A percentile compares a stretch with the other conserved stretches of the same genome.
phyloP scores from a whole-genome alignment of 2,113 vertebrate species.

The Xyrauchen texanus region DNA sequence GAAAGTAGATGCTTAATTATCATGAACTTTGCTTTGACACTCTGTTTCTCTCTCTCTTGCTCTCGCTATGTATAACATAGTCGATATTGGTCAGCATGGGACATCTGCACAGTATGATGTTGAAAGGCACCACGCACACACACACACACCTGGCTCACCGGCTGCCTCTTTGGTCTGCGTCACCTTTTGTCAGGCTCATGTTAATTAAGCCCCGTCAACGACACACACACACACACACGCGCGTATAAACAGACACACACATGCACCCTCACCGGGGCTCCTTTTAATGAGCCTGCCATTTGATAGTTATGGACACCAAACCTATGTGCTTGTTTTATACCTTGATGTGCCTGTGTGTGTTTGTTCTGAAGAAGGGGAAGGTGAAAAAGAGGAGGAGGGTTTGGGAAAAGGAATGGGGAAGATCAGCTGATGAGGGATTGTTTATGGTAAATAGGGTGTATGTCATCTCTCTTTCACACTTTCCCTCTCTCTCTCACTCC shows the following conservation, averaged over 20 bases:
- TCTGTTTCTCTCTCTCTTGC: background rate
- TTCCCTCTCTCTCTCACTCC: conserved; percentile 43
- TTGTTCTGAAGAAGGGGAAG: conserved; percentile 9
- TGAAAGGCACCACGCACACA: conserved; percentile 68
- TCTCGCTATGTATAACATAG: conserved; percentile 44
- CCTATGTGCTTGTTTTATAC: conserved; percentile 68
- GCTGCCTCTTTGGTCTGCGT: conserved; percentile 77
- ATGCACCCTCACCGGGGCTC: conserved; percentile 66
- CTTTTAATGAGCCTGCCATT: conserved; percentile 79
- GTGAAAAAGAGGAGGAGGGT: conserved; percentile 42
- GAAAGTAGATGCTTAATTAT: conserved; percentile 36
- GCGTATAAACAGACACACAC: conserved; percentile 26
- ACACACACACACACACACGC: conserved; percentile 58
- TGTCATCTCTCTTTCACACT: conserved; percentile 51
- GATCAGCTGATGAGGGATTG: conserved; percentile 74
- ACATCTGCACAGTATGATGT: conserved; percentile 62
- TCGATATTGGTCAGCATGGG: conserved; percentile 63
- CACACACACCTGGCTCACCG: conserved; percentile 75
- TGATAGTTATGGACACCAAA: conserved; percentile 76
- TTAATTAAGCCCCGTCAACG: conserved; percentile 78
- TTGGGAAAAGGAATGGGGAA: background rate
- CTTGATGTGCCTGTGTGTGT: conserved; percentile 46
- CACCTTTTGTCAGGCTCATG: conserved; percentile 79
- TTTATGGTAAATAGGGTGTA: conserved; percentile 61
- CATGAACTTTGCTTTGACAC: conserved; percentile 39